These are phyloP conservation scores for Drosophila suzukii DNA, from an alignment of 1,140 invertebrate genomes.

Conservation along the genomic window DNA sequence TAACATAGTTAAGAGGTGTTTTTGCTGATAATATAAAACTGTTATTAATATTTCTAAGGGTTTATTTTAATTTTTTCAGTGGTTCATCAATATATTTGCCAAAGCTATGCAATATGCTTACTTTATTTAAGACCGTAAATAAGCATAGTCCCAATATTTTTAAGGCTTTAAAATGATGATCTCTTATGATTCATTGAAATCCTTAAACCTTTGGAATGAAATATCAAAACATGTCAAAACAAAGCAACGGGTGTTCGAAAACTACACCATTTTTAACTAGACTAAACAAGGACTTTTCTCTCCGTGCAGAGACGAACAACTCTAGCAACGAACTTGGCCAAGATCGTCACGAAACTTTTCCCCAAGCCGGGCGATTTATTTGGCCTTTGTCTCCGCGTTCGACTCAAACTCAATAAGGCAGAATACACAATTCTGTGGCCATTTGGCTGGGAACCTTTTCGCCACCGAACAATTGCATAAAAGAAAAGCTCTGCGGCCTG, in stretches of 20 bases:
- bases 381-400: constrained; percentile 55
- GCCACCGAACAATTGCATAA: constrained; percentile 70
- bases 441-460: constrained; percentile 58
- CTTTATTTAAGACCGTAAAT: no score
- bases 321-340: constrained; percentile 41
- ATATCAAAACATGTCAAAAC: no score
- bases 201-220: neutral
- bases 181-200: neutral
- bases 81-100: no score
- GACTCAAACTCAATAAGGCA: constrained; percentile 46
- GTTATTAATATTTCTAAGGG: no score
- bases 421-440: constrained; percentile 63
- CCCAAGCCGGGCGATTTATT: constrained; percentile 63
- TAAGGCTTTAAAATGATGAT: neutral
- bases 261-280: neutral
- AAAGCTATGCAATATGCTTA: no score
- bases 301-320: constrained; percentile 33
- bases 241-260: no score
- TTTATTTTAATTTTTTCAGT: no score
- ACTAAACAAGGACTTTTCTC: neutral
- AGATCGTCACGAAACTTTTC: constrained; percentile 67
- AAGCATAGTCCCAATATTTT: no score
- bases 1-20: no score
- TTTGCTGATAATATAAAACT: no score
- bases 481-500: constrained; percentile 49